phyloP scores from a whole-genome alignment of 2,797 vertebrate species.

The Mus caroli region DNA sequence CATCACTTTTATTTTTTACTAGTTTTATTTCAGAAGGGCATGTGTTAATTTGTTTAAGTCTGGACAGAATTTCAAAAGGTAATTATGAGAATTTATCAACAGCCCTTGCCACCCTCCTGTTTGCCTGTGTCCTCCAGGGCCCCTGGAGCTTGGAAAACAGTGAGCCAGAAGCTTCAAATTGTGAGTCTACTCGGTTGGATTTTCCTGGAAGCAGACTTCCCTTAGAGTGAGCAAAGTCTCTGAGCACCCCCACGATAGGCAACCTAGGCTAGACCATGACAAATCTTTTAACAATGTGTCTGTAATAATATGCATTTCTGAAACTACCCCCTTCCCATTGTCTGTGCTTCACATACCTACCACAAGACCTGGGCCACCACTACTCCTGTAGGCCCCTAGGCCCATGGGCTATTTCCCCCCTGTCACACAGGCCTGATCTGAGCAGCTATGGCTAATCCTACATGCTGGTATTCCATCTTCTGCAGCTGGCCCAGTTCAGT shows the following conservation, averaged over 20 bases:
- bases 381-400: background rate
- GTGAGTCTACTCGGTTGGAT: background rate
- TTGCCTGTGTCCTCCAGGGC: background rate
- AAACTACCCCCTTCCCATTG: background rate
- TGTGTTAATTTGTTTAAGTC: constrained; percentile 65
- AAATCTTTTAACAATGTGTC: background rate
- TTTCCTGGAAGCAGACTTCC: constrained; percentile 1
- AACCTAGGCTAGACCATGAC: background rate
- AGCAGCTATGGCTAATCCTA: background rate
- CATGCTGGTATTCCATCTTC: background rate
- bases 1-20: constrained; percentile 38
- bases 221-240: background rate
- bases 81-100: constrained; percentile 63
- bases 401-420: background rate
- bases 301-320: background rate
- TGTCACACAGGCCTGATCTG: background rate
- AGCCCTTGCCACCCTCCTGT: constrained; percentile 50
- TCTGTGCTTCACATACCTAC: background rate
- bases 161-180: background rate
- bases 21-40: constrained; percentile 74
- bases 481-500: background rate
- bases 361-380: background rate
- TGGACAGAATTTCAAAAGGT: constrained; percentile 74
- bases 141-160: background rate
- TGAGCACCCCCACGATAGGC: background rate